Percentiles rank a stretch among this genome's conserved stretches.
phyloP scores from a whole-genome alignment of 2,113 vertebrate genomes.

The Anolis carolinensis region DNA sequence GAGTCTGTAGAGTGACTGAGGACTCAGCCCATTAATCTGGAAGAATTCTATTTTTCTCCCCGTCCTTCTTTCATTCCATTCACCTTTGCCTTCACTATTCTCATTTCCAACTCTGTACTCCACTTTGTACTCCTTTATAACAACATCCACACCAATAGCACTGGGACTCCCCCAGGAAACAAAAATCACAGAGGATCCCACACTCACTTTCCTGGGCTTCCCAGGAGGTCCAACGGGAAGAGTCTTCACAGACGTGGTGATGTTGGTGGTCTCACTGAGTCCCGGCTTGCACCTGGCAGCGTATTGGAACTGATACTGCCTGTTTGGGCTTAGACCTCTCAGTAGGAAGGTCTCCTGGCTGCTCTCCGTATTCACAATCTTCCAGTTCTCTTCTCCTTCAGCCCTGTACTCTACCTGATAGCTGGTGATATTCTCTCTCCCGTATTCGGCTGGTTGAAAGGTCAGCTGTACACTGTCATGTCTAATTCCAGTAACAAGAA shows the following conservation, averaged over 20 bases:
- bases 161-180: neutral
- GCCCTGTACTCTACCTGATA: constrained; percentile 3
- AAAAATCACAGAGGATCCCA: neutral
- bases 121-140: neutral
- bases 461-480: constrained; percentile 8
- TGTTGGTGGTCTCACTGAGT: neutral
- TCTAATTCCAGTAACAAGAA: neutral
- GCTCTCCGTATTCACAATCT: rapidly evolving
- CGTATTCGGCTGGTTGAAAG: neutral
- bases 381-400: neutral
- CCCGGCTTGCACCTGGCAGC: neutral
- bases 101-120: neutral
- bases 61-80: neutral
- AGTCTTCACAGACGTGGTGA: neutral
- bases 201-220: neutral
- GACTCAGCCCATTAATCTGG: neutral
- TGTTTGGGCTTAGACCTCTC: neutral
- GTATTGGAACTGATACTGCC: constrained; percentile 16
- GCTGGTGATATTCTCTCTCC: neutral
- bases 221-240: constrained; percentile 21
- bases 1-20: neutral
- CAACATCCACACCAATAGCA: neutral
- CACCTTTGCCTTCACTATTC: neutral
- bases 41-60: neutral
- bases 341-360: neutral